Conservation (phyloP, 2,797 vertebrate species). For the Aldrovandia affinis region DNA sequence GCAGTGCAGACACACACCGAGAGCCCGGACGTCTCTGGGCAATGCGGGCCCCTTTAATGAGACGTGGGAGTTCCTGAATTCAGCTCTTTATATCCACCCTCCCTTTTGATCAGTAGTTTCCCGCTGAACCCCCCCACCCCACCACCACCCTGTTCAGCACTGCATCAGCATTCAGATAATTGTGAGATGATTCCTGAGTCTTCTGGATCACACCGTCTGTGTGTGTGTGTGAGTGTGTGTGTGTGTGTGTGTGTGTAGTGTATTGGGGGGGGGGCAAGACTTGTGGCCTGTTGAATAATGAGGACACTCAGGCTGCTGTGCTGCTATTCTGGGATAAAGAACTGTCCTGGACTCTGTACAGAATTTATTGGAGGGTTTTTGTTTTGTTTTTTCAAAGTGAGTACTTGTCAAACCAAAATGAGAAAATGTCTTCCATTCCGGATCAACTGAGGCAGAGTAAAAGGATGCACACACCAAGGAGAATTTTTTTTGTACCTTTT, state of each 20-base stretch:
- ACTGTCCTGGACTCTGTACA: not conserved
- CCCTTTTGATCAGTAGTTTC: constrained; percentile 8
- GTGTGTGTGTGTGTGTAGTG: too few species aligned
- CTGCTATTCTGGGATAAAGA: not conserved
- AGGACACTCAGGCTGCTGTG: not conserved
- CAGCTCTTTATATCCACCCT: not conserved
- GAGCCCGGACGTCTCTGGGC: not conserved
- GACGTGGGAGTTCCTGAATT: not conserved
- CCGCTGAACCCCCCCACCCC: not conserved
- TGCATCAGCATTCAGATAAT: not conserved
- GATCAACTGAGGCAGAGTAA: not conserved
- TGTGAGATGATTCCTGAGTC: not conserved
- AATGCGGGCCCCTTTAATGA: not conserved
- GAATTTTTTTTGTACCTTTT: not conserved
- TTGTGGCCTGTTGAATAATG: not conserved
- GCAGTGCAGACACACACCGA: too few species aligned
- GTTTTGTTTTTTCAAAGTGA: too few species aligned
- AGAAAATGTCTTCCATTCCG: not conserved
- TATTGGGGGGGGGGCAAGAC: not conserved
- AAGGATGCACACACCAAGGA: not conserved
- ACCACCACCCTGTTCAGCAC: too few species aligned
- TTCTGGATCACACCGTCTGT: not conserved
- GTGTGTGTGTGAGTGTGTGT: too few species aligned
- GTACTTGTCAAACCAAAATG: not conserved
- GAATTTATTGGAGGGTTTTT: not conserved